phyloP scores from a whole-genome alignment of 2,113 vertebrate species.

The Sander vitreus region DNA sequence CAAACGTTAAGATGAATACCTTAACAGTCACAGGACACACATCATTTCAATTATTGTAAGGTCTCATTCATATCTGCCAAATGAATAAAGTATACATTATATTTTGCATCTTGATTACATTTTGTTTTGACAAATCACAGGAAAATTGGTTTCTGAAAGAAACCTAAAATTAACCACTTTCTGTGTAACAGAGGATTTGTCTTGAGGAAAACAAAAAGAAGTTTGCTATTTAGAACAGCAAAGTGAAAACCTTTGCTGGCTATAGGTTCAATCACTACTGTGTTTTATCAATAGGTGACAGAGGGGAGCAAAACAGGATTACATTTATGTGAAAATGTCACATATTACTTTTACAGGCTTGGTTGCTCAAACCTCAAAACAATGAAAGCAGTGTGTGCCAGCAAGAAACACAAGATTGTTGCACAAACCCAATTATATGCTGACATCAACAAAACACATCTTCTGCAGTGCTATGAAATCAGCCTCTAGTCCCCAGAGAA shows the following conservation, averaged over 20 bases:
- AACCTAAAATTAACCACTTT: constrained; percentile 8
- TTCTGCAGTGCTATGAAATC: constrained; percentile 30
- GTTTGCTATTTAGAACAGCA: constrained; percentile 24
- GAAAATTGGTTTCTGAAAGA: not conserved
- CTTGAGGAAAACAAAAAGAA: not conserved
- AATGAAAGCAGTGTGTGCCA: constrained; percentile 13
- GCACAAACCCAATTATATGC: constrained; percentile 62
- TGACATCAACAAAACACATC: constrained; percentile 60
- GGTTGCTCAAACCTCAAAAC: constrained; percentile 41
- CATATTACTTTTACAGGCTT: constrained; percentile 48
- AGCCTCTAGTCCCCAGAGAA: constrained; percentile 18
- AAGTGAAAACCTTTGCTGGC: constrained; percentile 27
- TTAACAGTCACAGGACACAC: not conserved
- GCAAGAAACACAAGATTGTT: constrained; percentile 42
- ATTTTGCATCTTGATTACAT: not conserved
- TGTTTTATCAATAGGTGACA: constrained; percentile 45
- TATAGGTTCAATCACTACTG: constrained; percentile 20
- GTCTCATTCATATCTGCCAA: not conserved
- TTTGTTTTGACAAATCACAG: not conserved
- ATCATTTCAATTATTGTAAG: not conserved
- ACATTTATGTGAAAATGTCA: constrained; percentile 63
- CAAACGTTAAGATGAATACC: not conserved
- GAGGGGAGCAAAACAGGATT: constrained; percentile 37
- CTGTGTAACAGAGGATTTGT: not conserved
- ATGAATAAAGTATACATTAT: not conserved